phyloP scores from a whole-genome alignment of 2,888 invertebrate species.

The Lochmaea capreae region DNA sequence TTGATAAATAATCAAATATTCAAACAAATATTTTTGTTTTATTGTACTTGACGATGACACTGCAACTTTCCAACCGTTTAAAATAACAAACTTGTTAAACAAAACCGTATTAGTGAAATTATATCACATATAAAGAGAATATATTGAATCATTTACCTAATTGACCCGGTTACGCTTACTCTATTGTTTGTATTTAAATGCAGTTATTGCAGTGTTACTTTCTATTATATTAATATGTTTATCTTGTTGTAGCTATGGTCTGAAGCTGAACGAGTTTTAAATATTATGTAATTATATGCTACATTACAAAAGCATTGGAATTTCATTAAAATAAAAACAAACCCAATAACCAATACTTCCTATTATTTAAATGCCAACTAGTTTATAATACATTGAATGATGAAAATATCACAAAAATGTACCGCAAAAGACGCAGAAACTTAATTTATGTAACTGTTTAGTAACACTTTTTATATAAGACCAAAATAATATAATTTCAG shows the following conservation, averaged over 20 bases:
- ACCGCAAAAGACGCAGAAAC: background rate
- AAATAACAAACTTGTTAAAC: background rate
- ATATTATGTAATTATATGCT: background rate
- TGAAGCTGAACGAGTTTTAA: background rate
- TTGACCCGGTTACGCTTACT: slow-evolving; percentile 2
- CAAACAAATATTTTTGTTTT: no score
- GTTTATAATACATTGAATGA: background rate
- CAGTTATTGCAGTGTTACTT: slow-evolving; percentile 1
- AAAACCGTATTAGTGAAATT: background rate
- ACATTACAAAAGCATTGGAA: background rate
- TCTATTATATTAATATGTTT: slow-evolving; percentile 10
- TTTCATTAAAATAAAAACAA: background rate
- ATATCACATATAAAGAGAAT: background rate
- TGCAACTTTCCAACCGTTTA: background rate
- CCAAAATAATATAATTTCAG: background rate
- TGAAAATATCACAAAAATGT: background rate
- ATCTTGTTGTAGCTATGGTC: background rate
- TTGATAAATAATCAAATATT: no score
- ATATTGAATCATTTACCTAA: slow-evolving; percentile 3
- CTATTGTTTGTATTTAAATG: slow-evolving; percentile 2
- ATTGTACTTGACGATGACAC: background rate
- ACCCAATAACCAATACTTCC: background rate
- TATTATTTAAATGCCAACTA: background rate
- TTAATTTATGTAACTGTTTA: background rate
- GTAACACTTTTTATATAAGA: background rate